Evolutionary conservation across 1,140 invertebrate genomes (phyloP).

Genomic region (Caenorhabditis inopinata): DNA sequence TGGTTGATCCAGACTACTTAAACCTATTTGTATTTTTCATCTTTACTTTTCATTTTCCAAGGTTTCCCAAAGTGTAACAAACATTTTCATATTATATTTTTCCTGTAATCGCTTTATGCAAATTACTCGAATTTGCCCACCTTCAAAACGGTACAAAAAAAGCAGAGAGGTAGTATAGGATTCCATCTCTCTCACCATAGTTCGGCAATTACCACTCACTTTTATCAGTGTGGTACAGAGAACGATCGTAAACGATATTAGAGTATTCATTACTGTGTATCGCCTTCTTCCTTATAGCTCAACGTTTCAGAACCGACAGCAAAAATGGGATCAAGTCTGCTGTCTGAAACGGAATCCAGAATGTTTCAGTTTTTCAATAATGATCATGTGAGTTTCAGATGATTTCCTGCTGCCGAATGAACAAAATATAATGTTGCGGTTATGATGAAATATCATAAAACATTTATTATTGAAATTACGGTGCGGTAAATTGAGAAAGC

Average conservation of each 20-base stretch:
- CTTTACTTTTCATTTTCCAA: background rate
- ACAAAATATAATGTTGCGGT: no score
- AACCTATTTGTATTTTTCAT: background rate
- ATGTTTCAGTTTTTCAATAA: background rate
- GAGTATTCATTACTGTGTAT: no score
- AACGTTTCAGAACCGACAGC: background rate
- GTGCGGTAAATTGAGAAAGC: no score
- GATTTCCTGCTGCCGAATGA: no score
- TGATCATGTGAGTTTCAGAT: background rate
- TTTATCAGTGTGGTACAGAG: no score
- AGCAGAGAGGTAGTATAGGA: background rate
- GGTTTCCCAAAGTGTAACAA: no score
- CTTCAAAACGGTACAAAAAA: background rate
- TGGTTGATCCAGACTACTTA: no score
- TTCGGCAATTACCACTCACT: constrained; percentile 7
- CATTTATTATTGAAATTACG: no score
- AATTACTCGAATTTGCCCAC: background rate
- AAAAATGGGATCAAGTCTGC: background rate
- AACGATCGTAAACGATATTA: no score
- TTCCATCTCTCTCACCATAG: background rate
- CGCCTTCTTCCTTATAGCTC: no score
- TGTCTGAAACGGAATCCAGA: background rate
- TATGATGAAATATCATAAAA: no score
- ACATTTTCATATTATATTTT: background rate
- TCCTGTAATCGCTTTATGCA: background rate